Evolutionary conservation across 1,140 invertebrate species (phyloP).

Genomic region (Monochamus saltuarius): DNA sequence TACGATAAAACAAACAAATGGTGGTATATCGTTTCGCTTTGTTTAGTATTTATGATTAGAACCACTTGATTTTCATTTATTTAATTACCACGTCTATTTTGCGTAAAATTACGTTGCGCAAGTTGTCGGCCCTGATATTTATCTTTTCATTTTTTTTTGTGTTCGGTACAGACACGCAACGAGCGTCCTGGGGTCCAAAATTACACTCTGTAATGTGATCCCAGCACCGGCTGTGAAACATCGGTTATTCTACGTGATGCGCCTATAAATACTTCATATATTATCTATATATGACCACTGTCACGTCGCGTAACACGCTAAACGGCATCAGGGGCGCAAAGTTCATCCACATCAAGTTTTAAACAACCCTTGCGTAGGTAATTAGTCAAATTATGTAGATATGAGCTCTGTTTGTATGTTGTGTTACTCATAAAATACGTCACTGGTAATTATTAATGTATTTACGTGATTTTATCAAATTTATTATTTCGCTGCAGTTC

Average conservation of each 20-base stretch:
- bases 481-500: no score
- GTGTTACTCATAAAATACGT: background rate
- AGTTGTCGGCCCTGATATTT: no score
- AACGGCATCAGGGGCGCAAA: constrained; percentile 6
- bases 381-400: constrained; percentile 20
- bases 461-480: background rate
- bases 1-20: no score
- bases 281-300: constrained; percentile 35
- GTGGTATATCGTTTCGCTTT: no score
- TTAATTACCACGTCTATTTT: no score
- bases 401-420: background rate
- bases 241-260: constrained; percentile 42
- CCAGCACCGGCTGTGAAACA: constrained; percentile 40
- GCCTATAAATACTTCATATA: constrained; percentile 41
- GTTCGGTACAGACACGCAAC: no score
- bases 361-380: constrained; percentile 17
- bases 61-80: no score
- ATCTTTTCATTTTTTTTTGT: no score
- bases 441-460: background rate
- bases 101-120: no score
- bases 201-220: constrained; percentile 45
- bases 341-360: constrained; percentile 7
- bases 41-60: no score
- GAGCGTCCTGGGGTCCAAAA: constrained; percentile 35
- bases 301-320: constrained; percentile 25